Evolutionary conservation across 1,140 invertebrate species (phyloP), one percentile per base, ranked within the genome.

Genomic region (Drosophila lini): DNA sequence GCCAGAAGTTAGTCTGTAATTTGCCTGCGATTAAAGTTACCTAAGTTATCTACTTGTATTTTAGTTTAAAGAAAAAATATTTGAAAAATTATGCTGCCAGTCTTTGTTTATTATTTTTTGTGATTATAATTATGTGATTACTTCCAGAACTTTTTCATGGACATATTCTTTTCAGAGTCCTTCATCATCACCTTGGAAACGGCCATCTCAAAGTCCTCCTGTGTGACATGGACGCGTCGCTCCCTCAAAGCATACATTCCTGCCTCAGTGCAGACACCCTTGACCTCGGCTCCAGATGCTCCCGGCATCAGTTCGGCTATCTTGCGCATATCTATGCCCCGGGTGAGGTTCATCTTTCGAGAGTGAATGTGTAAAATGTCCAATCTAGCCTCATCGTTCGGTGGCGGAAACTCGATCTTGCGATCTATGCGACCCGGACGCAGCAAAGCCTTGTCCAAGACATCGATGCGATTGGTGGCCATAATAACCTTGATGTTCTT

Each of bases 161-260:
- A 99, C 98, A 99, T 99, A 92, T 99, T 99, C 94, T 99, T 99
- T 91, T 99, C 99, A 0, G 98, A 99, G 93, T 99, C 99, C 92
- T 99, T 99, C 93, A 99, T 98, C 99, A 99, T 99, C 28, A 99
- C 97, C 94, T 99, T 99, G 57, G 99, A 98, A 3, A 99, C 99
- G 41, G 99, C 99, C 97, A 99, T 98, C 94, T 99, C 99, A 94
- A 99, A 99, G 93, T 99, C 99, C 94, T 99, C 99, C 93, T 99
- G 99, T n/a, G 98, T 99, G 0, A 99, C 99, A 92, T 99, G 99
- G 16, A 99, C 98, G 74, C 99, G 95, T 79, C 99, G 95, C 93
- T 99, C 99, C 90, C 99, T 94, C 2, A 99, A 93, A 16, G 99
- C 99, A 92, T 99, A 99, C 99, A 99, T 99, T 16, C 99, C 99